phyloP scores from a whole-genome alignment of 1,140 invertebrate species.

The Heterodera schachtii region DNA sequence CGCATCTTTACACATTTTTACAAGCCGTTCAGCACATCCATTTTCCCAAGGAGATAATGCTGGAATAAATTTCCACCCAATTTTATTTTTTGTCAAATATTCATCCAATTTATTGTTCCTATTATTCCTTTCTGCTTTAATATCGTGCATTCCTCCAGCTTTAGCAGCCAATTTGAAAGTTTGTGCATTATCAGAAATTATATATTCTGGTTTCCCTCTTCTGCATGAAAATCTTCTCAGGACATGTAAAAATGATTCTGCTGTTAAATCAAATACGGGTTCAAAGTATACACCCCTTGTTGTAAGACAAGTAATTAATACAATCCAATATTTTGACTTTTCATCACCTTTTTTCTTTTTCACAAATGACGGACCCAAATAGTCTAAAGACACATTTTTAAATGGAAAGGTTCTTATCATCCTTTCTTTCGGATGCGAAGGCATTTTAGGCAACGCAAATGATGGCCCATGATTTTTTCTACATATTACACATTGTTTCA shows the following conservation, averaged over 20 bases:
- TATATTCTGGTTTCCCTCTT: constrained; percentile 34
- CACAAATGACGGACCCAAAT: constrained; percentile 22
- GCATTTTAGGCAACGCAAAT: constrained; percentile 19
- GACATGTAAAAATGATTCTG: not conserved
- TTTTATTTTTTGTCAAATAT: not conserved
- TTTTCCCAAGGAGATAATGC: constrained; percentile 3
- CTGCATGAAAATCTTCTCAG: not conserved
- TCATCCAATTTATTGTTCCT: constrained; percentile 47
- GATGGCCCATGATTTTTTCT: not conserved
- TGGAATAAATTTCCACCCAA: not conserved
- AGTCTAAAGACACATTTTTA: constrained; percentile 10
- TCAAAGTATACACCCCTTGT: constrained; percentile 68
- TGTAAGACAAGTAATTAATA: constrained; percentile 66
- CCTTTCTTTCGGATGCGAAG: constrained; percentile 15
- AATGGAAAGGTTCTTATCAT: not conserved
- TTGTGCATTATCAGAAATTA: constrained; percentile 66
- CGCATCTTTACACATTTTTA: not conserved
- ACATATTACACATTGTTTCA: constrained; percentile 13
- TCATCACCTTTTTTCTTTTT: not conserved
- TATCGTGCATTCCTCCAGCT: not conserved
- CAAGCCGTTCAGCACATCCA: not conserved
- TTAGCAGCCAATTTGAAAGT: not conserved
- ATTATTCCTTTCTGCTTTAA: not conserved
- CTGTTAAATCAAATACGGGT: constrained; percentile 45
- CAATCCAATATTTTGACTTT: constrained; percentile 61